A percentile compares a stretch with the other conserved stretches of the same genome.
Evolutionary conservation across 2,888 invertebrate species (phyloP).

Genomic region (Tromatobia lineatoria): DNA sequence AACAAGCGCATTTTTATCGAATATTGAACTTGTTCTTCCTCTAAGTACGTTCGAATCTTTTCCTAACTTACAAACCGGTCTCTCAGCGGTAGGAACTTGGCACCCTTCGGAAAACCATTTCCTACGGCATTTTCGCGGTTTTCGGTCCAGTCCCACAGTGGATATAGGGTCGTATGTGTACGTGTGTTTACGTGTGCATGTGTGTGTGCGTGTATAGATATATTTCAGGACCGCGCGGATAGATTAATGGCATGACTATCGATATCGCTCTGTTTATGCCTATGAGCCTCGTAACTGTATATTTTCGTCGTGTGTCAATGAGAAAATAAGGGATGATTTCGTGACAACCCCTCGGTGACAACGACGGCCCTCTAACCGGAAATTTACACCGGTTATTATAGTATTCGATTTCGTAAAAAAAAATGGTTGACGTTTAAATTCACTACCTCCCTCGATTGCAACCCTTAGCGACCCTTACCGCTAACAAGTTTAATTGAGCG

Average conservation of each 20-base stretch:
- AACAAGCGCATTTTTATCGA: too few species aligned
- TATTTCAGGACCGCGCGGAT: constrained; percentile 36
- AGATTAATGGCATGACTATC: constrained; percentile 65
- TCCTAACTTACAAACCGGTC: constrained; percentile 22
- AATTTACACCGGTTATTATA: constrained; percentile 15
- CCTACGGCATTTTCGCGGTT: constrained; percentile 68
- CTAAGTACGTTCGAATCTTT: constrained; percentile 30
- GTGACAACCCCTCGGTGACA: background rate
- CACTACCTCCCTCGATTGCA: constrained; percentile 26
- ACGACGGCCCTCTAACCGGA: background rate
- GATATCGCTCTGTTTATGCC: constrained; percentile 61
- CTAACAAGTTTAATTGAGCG: constrained; percentile 40
- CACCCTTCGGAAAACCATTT: constrained; percentile 35
- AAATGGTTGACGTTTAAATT: background rate
- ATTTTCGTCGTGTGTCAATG: constrained; percentile 5
- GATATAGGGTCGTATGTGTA: constrained; percentile 38
- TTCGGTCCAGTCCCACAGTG: constrained; percentile 53
- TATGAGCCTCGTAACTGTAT: constrained; percentile 8
- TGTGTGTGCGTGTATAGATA: constrained; percentile 39
- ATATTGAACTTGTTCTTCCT: background rate
- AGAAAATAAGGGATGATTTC: constrained; percentile 12
- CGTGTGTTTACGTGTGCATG: background rate
- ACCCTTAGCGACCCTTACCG: background rate
- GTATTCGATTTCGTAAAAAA: constrained; percentile 12
- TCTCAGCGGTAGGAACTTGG: constrained; percentile 17